Percentiles rank a stretch among this genome's conserved stretches.
phyloP scores from a whole-genome alignment of 2,797 vertebrate species.

The Pogoniulus pusillus region DNA sequence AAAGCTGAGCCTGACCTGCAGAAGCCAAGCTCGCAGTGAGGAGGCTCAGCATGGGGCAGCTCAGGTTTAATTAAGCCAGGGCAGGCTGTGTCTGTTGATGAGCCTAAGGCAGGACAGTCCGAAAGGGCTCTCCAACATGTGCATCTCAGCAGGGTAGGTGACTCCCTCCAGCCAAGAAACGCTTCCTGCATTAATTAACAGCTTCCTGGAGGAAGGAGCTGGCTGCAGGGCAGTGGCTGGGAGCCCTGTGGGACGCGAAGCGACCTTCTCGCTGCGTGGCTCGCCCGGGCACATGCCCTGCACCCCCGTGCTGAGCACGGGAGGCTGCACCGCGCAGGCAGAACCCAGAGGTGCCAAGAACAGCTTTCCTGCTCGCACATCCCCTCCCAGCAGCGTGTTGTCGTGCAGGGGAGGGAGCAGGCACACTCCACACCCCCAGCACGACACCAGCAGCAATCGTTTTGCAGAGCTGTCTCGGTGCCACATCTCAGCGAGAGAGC shows the following conservation, averaged over 20 bases:
- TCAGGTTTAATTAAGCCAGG: neutral
- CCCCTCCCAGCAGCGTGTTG: neutral
- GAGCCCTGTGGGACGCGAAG: neutral
- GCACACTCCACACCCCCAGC: neutral
- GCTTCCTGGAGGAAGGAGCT: neutral
- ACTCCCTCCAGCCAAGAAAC: neutral
- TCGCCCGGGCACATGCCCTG: neutral
- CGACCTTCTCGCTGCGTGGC: neutral
- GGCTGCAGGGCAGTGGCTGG: neutral
- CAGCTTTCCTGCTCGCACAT: neutral
- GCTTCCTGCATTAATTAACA: neutral
- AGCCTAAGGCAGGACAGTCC: neutral
- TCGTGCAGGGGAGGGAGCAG: neutral
- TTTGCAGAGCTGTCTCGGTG: neutral
- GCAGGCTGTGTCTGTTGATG: neutral
- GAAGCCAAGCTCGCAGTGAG: neutral
- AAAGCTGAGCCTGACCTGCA: neutral
- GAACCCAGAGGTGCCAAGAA: neutral
- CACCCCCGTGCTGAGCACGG: accelerated
- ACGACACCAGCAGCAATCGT: neutral
- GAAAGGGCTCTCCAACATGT: neutral
- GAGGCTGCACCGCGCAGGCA: neutral
- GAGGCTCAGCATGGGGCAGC: neutral
- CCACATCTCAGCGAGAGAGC: neutral
- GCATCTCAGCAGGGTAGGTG: neutral